Evolutionary conservation across 2,888 invertebrate genomes (phyloP), one percentile per base, ranked within the genome.

Genomic region (Drosophila kanekoi): DNA sequence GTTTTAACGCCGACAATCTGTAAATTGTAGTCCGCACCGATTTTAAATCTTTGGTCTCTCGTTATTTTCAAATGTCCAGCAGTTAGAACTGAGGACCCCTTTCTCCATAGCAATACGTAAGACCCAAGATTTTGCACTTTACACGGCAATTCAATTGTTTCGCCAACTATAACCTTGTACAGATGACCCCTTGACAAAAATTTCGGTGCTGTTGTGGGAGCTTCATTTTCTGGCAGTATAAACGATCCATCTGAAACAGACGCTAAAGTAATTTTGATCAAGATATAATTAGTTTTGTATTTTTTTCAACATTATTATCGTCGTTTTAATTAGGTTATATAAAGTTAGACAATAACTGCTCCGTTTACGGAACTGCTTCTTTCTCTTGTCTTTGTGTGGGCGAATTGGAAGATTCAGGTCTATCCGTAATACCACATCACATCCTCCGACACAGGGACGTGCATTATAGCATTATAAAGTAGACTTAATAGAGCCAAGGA

Each of bases 131-230:
- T 96, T 90, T 96, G 96, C 11, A 96, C 96, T 92, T 96, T 96
- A 82, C 96, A 96, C 9, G 96, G 96, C 63, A 96, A 92, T 49
- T 95, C 94, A 52, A 96, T 93, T 0, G 96, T 96, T 90, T 96
- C 96, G 5, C 96, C 96, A 1, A 95, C 95, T 47, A 96, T 96
- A 0, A 96, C 96, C 77, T 96, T 93, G 93, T 96, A 96, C 8
- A 96, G 95, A 90, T 96, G 96, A 0, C 96, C 96, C 23, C 95
- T 93, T 0, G 96, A 96, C 75, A 96, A 92, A 90, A 96, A 96
- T 87, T 95, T 93, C 0, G 96, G 96, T 0, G 94, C 94, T 62
- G 92, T 91, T 20, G 92, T 90, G n/a, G 91, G 90, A 37, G 86
- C 77, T 70, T 91, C 91, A 57, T 63, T 90, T 37, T 90, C 90